Evolutionary conservation across 2,888 invertebrate species (phyloP).

Genomic region (Encarsia formosa): DNA sequence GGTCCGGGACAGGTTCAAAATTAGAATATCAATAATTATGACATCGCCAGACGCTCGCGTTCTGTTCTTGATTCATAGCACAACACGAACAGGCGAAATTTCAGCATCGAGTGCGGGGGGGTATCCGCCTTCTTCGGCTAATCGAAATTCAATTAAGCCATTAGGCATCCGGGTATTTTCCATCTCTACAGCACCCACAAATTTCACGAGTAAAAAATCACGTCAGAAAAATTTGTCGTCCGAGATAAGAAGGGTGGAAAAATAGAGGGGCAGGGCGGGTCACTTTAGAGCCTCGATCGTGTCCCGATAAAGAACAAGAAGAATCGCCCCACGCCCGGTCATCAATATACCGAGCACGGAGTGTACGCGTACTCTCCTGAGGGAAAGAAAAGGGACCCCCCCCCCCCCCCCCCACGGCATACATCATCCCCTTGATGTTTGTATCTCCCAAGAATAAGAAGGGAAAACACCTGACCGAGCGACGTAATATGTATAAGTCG

Average conservation of each 20-base stretch:
- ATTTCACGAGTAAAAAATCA: background rate
- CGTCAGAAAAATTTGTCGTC: constrained; percentile 1
- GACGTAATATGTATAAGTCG: too few species aligned
- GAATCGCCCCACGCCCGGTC: constrained; percentile 3
- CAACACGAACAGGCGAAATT: background rate
- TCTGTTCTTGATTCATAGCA: constrained; percentile 48
- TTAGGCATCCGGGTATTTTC: too few species aligned
- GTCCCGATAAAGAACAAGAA: constrained; percentile 11
- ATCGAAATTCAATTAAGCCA: constrained; percentile 51
- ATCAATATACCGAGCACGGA: constrained; percentile 50
- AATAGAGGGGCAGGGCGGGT: too few species aligned
- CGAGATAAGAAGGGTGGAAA: too few species aligned
- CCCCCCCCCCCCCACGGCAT: constrained; percentile 40
- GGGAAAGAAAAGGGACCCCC: constrained; percentile 25
- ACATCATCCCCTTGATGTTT: too few species aligned
- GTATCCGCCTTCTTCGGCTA: constrained; percentile 44
- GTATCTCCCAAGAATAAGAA: too few species aligned
- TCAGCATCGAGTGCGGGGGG: background rate
- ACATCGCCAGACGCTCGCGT: constrained; percentile 39
- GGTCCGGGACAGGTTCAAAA: too few species aligned
- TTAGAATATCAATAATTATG: constrained; percentile 47
- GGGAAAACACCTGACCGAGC: too few species aligned
- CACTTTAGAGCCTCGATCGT: constrained; percentile 6
- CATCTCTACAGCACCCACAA: too few species aligned
- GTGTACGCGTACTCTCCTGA: constrained; percentile 16